Percentiles rank a stretch among this genome's conserved stretches.
phyloP scores from a whole-genome alignment of 2,797 vertebrate species.

The Malacoctenus gilli region DNA sequence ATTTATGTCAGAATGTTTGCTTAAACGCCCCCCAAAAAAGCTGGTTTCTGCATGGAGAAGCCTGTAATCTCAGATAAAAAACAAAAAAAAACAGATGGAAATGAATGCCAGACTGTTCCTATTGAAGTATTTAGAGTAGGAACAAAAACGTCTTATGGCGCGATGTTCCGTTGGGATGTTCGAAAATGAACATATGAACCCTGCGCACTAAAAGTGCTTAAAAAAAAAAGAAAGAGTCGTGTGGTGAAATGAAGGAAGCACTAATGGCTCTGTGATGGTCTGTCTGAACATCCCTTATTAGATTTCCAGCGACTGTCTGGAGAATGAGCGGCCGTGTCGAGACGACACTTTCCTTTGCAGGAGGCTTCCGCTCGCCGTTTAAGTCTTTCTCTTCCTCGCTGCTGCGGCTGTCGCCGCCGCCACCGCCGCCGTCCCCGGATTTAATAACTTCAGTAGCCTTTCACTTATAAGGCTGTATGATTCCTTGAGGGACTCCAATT shows the following conservation, averaged over 20 bases:
- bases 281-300: conserved; percentile 53
- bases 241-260: conserved; percentile 33
- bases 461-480: conserved; percentile 73
- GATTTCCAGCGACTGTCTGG: conserved; percentile 48
- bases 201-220: neutral
- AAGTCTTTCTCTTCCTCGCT: conserved; percentile 32
- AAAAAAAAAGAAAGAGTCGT: conserved; percentile 17
- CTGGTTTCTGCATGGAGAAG: too few species aligned
- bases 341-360: conserved; percentile 39
- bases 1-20: too few species aligned
- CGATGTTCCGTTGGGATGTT: conserved; percentile 6
- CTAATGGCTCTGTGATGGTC: conserved; percentile 34
- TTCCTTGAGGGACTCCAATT: conserved; percentile 78
- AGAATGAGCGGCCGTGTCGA: conserved; percentile 38
- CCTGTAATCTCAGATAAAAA: too few species aligned
- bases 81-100: too few species aligned
- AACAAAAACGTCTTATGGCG: neutral
- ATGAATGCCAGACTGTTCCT: too few species aligned
- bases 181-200: conserved; percentile 34
- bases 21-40: too few species aligned
- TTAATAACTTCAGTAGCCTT: conserved; percentile 78
- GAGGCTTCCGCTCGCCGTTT: conserved; percentile 23
- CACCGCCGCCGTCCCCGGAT: conserved; percentile 60
- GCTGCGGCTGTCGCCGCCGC: conserved; percentile 18
- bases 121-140: too few species aligned